Percentiles rank a stretch among this genome's conserved stretches.
Evolutionary conservation across 2,888 invertebrate species (phyloP).

Genomic region (Tipula vernalis): DNA sequence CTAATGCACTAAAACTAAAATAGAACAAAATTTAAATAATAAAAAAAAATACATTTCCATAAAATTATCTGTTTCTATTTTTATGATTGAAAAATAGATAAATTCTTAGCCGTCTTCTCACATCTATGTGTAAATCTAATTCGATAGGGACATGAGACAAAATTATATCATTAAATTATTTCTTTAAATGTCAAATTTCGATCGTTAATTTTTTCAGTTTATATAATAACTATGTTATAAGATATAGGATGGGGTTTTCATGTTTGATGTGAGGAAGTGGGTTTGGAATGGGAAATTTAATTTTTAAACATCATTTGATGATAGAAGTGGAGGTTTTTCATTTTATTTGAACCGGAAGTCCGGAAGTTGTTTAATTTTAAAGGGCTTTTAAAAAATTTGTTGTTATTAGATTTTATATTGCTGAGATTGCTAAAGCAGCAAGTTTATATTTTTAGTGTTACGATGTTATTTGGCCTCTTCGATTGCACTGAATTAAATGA

Average conservation of each 20-base stretch:
- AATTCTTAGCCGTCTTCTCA: background rate
- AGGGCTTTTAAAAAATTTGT: too few species aligned
- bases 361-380: too few species aligned
- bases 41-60: background rate
- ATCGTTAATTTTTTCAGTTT: background rate
- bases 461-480: too few species aligned
- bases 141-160: background rate
- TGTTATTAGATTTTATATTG: too few species aligned
- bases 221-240: background rate
- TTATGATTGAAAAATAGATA: constrained; percentile 4
- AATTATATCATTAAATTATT: background rate
- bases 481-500: too few species aligned
- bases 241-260: background rate
- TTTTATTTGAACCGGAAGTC: background rate
- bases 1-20: background rate
- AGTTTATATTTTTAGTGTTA: too few species aligned
- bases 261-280: background rate
- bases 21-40: background rate
- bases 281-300: background rate
- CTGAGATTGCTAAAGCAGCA: too few species aligned
- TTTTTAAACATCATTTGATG: background rate
- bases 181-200: background rate
- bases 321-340: background rate
- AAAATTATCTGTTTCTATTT: background rate
- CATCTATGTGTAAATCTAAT: background rate